These are phyloP conservation scores for Drosophila willistoni DNA, from an alignment of 1,140 invertebrate genomes.

Conservation along the genomic window DNA sequence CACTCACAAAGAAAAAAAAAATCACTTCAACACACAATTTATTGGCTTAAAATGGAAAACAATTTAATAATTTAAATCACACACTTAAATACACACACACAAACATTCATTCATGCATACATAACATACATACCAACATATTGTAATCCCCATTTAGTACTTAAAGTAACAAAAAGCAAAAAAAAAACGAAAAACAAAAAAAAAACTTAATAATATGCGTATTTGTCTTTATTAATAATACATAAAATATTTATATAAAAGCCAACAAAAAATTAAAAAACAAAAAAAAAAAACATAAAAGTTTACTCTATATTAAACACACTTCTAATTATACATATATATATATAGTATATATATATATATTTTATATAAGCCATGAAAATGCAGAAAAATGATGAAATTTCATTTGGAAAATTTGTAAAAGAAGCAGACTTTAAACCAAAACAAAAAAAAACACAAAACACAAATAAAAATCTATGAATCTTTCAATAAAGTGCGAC, in stretches of 20 bases:
- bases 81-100: conserved; percentile 16
- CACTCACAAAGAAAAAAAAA: too few relatives aligned
- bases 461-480: conserved; percentile 39
- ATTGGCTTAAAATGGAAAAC: conserved; percentile 38
- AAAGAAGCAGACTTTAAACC: conserved; percentile 45
- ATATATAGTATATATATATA: conserved; percentile 53
- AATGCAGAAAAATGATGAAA: conserved; percentile 28
- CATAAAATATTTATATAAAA: conserved; percentile 49
- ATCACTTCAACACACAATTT: conserved; percentile 11
- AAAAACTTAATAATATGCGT: conserved; percentile 52
- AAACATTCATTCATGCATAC: conserved; percentile 26
- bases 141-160: conserved; percentile 55
- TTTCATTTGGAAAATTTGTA: conserved; percentile 37
- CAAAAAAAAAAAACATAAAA: conserved; percentile 55
- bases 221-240: conserved; percentile 77
- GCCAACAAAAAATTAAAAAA: conserved; percentile 48
- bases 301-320: conserved; percentile 67
- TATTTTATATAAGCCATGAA: conserved; percentile 73
- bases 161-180: conserved; percentile 52
- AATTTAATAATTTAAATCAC: conserved; percentile 4
- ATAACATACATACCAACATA: conserved; percentile 43
- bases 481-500: conserved; percentile 80
- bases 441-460: neutral
- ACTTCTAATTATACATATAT: conserved; percentile 64
- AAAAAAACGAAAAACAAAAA: conserved; percentile 51